Evolutionary conservation across 2,797 vertebrate genomes (phyloP).

Genomic region (Gorsachius magnificus): DNA sequence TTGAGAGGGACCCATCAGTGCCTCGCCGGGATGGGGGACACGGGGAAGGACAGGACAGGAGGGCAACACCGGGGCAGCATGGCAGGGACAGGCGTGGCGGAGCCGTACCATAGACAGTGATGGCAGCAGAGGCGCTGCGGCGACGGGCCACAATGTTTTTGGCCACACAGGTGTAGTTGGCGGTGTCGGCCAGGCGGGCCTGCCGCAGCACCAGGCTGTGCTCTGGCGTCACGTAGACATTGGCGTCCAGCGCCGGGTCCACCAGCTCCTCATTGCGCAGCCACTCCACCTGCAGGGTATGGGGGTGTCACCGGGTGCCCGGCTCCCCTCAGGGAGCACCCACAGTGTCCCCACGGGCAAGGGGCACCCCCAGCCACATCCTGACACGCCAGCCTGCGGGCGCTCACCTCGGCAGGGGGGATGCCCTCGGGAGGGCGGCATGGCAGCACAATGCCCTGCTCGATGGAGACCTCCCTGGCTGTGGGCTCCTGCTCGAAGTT

Average conservation of each 20-base stretch:
- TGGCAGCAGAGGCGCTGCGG: conserved; percentile 89
- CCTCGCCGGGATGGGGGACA: not conserved
- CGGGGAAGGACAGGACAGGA: not conserved
- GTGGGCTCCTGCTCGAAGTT: conserved; percentile 97
- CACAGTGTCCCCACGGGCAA: rapidly evolving
- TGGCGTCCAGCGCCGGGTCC: conserved; percentile 90
- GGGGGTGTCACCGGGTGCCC: rapidly evolving
- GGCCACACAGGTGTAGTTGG: conserved; percentile 98
- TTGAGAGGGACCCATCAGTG: conserved; percentile 73
- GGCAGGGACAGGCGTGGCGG: rapidly evolving
- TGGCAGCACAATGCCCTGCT: conserved; percentile 92
- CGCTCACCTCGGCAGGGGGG: conserved; percentile 92
- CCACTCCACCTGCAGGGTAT: conserved; percentile 90
- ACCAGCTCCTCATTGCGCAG: conserved; percentile 93
- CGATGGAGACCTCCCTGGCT: conserved; percentile 93
- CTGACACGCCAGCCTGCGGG: not conserved
- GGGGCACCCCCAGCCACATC: not conserved
- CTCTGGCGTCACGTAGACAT: conserved; percentile 91
- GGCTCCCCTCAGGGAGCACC: rapidly evolving
- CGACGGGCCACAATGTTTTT: conserved; percentile 98
- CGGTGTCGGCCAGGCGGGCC: conserved; percentile 93
- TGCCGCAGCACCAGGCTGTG: conserved; percentile 95
- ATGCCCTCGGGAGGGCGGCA: conserved; percentile 97
- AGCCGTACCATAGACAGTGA: conserved; percentile 91
- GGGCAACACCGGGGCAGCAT: not conserved